Evolutionary conservation across 2,888 invertebrate genomes (phyloP), one percentile per base, ranked within the genome.

Genomic region (Drosophila sordidula): DNA sequence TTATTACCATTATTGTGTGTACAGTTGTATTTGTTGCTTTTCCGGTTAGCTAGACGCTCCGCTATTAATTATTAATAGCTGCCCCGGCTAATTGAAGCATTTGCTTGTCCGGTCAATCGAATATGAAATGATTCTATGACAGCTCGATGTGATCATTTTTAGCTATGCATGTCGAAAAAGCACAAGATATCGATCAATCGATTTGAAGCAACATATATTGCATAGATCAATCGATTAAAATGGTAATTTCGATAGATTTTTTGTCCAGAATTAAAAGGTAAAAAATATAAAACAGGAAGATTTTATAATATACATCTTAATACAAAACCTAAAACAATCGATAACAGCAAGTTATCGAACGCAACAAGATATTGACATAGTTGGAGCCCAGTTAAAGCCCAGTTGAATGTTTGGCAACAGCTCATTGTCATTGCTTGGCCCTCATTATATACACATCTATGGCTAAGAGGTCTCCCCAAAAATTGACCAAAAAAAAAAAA

Each of bases 381-480:
- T 14, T 32, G 32, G n/a, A 25, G 44, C 22, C 8, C 9, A n/a
- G 38, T 34, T 12, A 25, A 16, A 18, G 22, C 6, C 22, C 11
- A 29, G 46, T 44, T 51, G 52, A 56, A 16, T 38, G 44, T 32
- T 47, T 25, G 54, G 54, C 9, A 6, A 32, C 14, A 14, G 12
- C 34, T 22, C 49, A 78, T 76, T 76, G 75, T 75, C 78, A 67
- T 51, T 65, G 80, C 59, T 66, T 64, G 56, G 16, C 47, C 62
- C 44, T 47, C 79, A 82, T 82, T 82, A 82, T 78, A 78, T 75
- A 62, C 64, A 56, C 83, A 82, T 82, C 70, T 76, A 63, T 45
- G 34, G 57, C 56, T 50, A 36, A 56, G 36, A 36, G 38, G 38
- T 9, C 12, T 41, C 41, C 47, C 68, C 26, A 29, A 29, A 11